Conservation (phyloP, 2,888 invertebrate species). For the Meandrusa payeni region DNA sequence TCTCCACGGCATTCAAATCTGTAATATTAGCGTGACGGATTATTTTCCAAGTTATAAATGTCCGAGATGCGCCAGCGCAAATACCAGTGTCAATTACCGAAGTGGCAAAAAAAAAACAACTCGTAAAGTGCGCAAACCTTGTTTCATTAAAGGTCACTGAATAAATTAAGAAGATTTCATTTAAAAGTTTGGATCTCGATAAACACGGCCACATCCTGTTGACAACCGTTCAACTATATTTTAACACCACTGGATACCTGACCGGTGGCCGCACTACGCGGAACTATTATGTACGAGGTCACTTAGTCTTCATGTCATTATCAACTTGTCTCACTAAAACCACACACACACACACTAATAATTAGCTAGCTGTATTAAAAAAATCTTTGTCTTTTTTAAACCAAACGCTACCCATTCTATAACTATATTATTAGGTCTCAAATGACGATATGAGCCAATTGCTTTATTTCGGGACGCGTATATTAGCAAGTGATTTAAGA, state of each 20-base stretch:
- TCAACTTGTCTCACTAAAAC: slow-evolving; percentile 17
- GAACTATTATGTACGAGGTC: slow-evolving; percentile 16
- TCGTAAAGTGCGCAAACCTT: slow-evolving; percentile 12
- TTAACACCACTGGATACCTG: slow-evolving; percentile 2
- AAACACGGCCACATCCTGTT: slow-evolving; percentile 19
- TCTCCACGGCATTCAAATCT: no score
- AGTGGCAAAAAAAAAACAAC: slow-evolving; percentile 5
- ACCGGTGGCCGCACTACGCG: slow-evolving; percentile 1
- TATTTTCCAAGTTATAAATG: no score
- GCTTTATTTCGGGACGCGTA: no score
- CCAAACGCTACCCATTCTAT: no score
- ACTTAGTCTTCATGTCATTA: slow-evolving; percentile 6
- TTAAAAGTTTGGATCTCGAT: slow-evolving; percentile 7
- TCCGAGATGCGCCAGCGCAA: no score
- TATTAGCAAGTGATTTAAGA: no score
- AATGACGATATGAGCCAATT: no score
- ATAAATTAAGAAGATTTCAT: slow-evolving; percentile 12
- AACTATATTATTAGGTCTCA: no score
- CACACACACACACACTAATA: slow-evolving; percentile 1
- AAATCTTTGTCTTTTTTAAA: no score
- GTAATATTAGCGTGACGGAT: no score
- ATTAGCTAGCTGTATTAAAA: no score
- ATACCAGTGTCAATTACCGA: slow-evolving; percentile 1
- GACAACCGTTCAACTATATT: slow-evolving; percentile 4
- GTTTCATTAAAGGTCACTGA: slow-evolving; percentile 21